Conservation (phyloP, 2,797 vertebrate species). For the Silurus aristotelis region DNA sequence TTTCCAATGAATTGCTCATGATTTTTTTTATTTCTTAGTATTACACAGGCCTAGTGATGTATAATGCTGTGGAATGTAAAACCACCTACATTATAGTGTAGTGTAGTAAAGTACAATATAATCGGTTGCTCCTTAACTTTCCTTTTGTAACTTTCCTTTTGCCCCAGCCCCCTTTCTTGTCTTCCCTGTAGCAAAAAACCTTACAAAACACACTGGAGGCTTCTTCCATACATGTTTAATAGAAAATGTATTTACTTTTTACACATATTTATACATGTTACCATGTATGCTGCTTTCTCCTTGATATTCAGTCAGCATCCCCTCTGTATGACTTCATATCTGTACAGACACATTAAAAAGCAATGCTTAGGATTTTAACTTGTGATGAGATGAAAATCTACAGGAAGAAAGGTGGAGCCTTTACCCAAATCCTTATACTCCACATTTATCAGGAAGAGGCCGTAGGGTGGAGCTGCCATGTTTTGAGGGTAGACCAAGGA, state of each 20-base stretch:
- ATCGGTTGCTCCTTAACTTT: neutral
- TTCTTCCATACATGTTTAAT: neutral
- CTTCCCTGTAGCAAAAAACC: neutral
- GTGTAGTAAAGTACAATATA: neutral
- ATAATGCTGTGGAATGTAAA: neutral
- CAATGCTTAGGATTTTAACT: neutral
- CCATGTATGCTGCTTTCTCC: neutral
- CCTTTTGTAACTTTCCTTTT: no score
- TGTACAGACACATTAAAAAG: constrained; percentile 45
- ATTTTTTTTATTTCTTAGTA: neutral
- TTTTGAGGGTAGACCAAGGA: constrained; percentile 70
- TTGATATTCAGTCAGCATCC: neutral
- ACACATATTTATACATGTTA: neutral
- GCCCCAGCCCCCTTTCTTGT: no score
- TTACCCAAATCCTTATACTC: constrained; percentile 73
- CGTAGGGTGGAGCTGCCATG: constrained; percentile 75
- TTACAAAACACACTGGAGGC: neutral
- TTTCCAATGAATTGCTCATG: neutral
- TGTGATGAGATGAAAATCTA: neutral
- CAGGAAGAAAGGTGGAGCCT: neutral
- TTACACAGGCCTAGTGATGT: neutral
- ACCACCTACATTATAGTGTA: neutral
- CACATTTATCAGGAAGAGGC: constrained; percentile 86
- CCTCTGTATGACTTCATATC: constrained; percentile 57
- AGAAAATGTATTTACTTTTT: constrained; percentile 8